Evolutionary conservation across 2,888 invertebrate species (phyloP).

Genomic region (Chloroclysta siterata): DNA sequence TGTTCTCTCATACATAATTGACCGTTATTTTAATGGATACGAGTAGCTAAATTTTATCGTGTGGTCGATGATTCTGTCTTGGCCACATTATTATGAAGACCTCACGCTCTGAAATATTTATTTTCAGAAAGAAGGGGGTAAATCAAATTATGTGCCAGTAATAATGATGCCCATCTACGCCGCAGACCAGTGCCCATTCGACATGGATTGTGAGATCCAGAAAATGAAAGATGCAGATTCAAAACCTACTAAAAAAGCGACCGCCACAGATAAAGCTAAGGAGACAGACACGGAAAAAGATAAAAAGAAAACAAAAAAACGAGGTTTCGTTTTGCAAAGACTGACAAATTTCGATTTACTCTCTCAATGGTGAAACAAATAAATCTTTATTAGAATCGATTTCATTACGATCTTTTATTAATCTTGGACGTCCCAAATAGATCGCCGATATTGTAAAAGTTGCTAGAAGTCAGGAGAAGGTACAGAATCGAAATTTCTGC

Average conservation of each 20-base stretch:
- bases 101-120: neutral
- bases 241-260: constrained; percentile 51
- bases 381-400: neutral
- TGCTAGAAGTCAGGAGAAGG: no score
- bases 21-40: no score
- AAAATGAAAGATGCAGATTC: constrained; percentile 58
- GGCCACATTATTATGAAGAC: no score
- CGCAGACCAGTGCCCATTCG: constrained; percentile 72
- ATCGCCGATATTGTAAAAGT: no score
- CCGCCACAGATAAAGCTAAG: constrained; percentile 40
- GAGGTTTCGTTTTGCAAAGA: constrained; percentile 67
- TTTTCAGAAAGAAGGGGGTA: constrained; percentile 51
- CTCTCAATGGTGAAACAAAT: constrained; percentile 66
- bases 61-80: no score
- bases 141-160: constrained; percentile 68
- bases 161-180: constrained; percentile 77
- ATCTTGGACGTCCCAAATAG: no score
- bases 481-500: no score
- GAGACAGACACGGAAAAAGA: constrained; percentile 57
- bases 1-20: no score
- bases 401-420: no score
- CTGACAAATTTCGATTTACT: constrained; percentile 73
- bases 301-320: constrained; percentile 63
- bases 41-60: no score
- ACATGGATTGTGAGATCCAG: constrained; percentile 68